phyloP scores from a whole-genome alignment of 2,888 invertebrate genomes.

The Drosophila borborema region DNA sequence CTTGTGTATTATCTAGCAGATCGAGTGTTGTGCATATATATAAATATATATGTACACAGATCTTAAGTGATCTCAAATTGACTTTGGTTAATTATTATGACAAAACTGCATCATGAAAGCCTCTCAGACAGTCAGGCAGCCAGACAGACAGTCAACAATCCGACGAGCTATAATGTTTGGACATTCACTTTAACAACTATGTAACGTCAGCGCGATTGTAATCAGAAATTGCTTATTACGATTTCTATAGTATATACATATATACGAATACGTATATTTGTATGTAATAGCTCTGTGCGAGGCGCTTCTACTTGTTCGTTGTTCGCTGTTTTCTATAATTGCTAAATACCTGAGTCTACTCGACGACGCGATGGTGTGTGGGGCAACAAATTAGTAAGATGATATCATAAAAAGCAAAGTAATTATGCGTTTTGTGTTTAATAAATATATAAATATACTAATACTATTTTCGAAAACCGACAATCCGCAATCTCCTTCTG shows the following conservation, averaged over 20 bases:
- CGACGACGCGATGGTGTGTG: conserved; percentile 4
- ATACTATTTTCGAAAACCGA: conserved; percentile 37
- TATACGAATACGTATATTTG: conserved; percentile 4
- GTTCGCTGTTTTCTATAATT: conserved; percentile 51
- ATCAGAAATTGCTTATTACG: conserved; percentile 61
- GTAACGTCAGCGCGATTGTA: conserved; percentile 42
- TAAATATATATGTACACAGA: conserved; percentile 1
- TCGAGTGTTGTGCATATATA: conserved; percentile 5
- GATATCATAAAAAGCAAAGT: conserved; percentile 50
- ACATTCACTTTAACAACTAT: conserved; percentile 50
- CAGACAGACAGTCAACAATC: conserved; percentile 21
- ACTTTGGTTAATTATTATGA: conserved; percentile 39
- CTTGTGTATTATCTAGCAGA: not conserved
- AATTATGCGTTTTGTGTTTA: conserved; percentile 48
- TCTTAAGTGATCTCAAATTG: conserved; percentile 47
- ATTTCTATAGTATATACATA: conserved; percentile 38
- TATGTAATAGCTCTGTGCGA: not conserved
- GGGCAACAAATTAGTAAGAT: conserved; percentile 45
- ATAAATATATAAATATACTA: conserved; percentile 50
- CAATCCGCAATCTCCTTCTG: conserved; percentile 48
- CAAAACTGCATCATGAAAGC: conserved; percentile 53
- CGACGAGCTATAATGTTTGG: conserved; percentile 32
- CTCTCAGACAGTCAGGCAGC: conserved; percentile 1
- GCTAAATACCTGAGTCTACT: conserved; percentile 35
- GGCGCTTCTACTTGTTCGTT: conserved; percentile 10